Evolutionary conservation across 2,113 vertebrate species (phyloP).

Genomic region (Galbula dea): DNA sequence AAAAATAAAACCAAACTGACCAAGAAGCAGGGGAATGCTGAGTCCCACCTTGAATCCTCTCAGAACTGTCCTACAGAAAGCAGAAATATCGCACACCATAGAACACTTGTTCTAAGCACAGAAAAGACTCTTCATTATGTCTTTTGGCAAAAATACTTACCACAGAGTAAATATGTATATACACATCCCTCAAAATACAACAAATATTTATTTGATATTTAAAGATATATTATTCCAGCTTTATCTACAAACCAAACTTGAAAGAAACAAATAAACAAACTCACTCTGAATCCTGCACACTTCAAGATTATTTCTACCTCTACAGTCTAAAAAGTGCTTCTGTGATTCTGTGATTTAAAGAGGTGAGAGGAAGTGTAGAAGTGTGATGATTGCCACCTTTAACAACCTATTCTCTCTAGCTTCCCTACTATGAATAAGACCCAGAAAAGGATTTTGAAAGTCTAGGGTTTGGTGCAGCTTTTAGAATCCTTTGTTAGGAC

Average conservation of each 20-base stretch:
- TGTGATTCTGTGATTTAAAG: no score
- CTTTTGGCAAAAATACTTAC: neutral
- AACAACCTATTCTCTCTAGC: slow-evolving; percentile 33
- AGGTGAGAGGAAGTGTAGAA: neutral
- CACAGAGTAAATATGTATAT: neutral
- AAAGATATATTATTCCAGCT: neutral
- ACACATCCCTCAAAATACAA: neutral
- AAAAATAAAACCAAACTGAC: neutral
- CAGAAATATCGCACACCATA: neutral
- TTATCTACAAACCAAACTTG: neutral
- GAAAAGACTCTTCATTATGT: neutral
- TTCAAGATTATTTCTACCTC: neutral
- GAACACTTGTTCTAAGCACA: neutral
- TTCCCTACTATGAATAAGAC: slow-evolving; percentile 8
- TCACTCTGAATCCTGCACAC: neutral
- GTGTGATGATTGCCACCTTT: neutral
- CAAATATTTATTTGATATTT: no score
- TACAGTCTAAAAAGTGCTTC: neutral
- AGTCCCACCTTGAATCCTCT: neutral
- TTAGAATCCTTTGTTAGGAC: slow-evolving; percentile 48
- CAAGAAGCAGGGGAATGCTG: neutral
- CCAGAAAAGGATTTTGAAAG: neutral
- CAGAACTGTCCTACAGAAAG: neutral
- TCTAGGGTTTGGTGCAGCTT: slow-evolving; percentile 1
- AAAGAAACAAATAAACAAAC: neutral